Conservation (phyloP, 2,797 vertebrate species). For the Pantherophis alleghaniensis region DNA sequence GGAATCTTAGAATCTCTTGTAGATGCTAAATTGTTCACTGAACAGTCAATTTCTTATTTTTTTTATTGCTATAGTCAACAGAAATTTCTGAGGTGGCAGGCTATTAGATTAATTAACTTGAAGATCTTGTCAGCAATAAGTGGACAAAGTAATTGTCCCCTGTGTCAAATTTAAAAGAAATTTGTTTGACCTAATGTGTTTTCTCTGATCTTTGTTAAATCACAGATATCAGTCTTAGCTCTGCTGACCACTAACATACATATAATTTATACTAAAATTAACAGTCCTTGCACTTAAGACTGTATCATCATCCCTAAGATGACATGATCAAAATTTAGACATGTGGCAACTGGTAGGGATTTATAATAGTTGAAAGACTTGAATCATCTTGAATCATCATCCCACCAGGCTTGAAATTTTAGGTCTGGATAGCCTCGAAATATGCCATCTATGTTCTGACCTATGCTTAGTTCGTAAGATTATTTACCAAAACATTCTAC, state of each 20-base stretch:
- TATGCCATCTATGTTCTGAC: no score
- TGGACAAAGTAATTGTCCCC: slow-evolving; percentile 36
- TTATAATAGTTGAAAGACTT: not conserved
- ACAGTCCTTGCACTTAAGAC: not conserved
- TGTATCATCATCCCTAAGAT: not conserved
- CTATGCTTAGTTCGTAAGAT: no score
- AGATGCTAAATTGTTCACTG: not conserved
- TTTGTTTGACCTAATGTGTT: slow-evolving; percentile 40
- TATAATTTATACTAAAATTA: not conserved
- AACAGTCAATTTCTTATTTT: not conserved
- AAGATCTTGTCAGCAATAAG: slow-evolving; percentile 30
- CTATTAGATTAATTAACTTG: slow-evolving; percentile 45
- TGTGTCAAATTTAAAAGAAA: slow-evolving; percentile 36
- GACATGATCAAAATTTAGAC: not conserved
- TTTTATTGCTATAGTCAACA: slow-evolving; percentile 11
- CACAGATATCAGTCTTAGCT: slow-evolving; percentile 27
- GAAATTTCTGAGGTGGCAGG: slow-evolving; percentile 29
- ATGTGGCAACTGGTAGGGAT: not conserved
- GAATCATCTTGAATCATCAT: not conserved
- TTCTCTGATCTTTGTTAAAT: slow-evolving; percentile 22
- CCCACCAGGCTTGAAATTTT: no score
- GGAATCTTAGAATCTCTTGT: not conserved
- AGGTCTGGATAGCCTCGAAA: no score
- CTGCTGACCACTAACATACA: slow-evolving; percentile 35
- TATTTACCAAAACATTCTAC: no score